Evolutionary conservation across 2,113 vertebrate genomes (phyloP).

Genomic region (Poecile atricapillus): DNA sequence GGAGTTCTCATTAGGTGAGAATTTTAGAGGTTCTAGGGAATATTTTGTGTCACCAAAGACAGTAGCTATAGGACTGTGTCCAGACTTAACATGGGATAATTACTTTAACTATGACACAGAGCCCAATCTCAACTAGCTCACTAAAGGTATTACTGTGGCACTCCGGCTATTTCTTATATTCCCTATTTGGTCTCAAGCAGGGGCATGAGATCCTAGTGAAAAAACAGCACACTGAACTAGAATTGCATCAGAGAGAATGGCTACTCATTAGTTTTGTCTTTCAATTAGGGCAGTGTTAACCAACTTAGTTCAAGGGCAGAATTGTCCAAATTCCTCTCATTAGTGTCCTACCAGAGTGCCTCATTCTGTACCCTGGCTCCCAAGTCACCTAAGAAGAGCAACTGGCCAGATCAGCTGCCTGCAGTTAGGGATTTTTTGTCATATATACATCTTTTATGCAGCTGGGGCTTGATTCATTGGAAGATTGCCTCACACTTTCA

Average conservation of each 20-base stretch:
- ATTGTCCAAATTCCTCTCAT: neutral
- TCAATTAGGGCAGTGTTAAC: neutral
- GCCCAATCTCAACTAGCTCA: neutral
- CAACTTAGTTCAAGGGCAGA: neutral
- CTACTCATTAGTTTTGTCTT: neutral
- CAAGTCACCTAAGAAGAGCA: neutral
- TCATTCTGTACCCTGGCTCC: neutral
- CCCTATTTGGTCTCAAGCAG: neutral
- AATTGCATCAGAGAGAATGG: neutral
- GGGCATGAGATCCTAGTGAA: neutral
- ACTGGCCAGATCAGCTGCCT: neutral
- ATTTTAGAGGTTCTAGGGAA: neutral
- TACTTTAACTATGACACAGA: neutral
- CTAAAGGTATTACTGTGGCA: neutral
- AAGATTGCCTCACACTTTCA: neutral
- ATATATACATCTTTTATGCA: neutral
- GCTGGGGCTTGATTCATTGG: neutral
- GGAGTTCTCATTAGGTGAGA: neutral
- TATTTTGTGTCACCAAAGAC: neutral
- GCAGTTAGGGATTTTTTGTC: neutral
- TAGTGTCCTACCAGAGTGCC: neutral
- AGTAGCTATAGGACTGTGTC: neutral
- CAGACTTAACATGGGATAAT: neutral
- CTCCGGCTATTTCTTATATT: neutral
- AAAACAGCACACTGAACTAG: neutral